phyloP scores from a whole-genome alignment of 2,888 invertebrate species.

The Epinotia demarniana region DNA sequence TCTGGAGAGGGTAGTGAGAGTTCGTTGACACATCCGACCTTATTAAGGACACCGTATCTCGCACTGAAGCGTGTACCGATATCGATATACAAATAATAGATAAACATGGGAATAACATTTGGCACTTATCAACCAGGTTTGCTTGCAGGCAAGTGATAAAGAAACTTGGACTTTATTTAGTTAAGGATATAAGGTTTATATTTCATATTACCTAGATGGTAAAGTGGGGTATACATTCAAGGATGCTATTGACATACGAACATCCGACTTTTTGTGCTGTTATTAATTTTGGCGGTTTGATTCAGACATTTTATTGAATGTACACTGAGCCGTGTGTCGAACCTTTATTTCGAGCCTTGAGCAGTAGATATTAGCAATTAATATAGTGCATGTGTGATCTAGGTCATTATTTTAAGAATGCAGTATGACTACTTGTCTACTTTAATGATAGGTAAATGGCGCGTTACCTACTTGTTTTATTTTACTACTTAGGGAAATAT shows the following conservation, averaged over 20 bases:
- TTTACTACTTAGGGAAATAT: background rate
- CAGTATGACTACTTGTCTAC: background rate
- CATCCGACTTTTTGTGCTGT: conserved; percentile 1
- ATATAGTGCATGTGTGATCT: conserved; percentile 8
- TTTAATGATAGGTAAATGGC: background rate
- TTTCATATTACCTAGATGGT: background rate
- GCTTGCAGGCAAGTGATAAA: background rate
- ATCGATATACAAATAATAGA: conserved; percentile 36
- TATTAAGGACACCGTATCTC: conserved; percentile 34
- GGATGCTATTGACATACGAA: background rate
- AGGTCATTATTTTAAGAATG: conserved; percentile 7
- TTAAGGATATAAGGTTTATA: conserved; percentile 10
- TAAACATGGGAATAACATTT: conserved; percentile 10
- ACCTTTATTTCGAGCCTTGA: background rate
- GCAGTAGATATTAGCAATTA: conserved; percentile 9
- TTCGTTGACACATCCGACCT: conserved; percentile 39
- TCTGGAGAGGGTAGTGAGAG: conserved; percentile 15
- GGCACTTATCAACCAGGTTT: background rate
- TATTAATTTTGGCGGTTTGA: background rate
- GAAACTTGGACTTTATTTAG: background rate
- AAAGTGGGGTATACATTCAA: background rate
- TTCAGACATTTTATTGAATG: background rate
- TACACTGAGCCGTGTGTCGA: background rate
- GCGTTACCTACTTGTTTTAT: background rate
- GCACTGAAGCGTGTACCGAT: conserved; percentile 23